These are phyloP conservation scores for Pheucticus melanocephalus DNA, from an alignment of 2,113 vertebrate species.

Conservation along the genomic window DNA sequence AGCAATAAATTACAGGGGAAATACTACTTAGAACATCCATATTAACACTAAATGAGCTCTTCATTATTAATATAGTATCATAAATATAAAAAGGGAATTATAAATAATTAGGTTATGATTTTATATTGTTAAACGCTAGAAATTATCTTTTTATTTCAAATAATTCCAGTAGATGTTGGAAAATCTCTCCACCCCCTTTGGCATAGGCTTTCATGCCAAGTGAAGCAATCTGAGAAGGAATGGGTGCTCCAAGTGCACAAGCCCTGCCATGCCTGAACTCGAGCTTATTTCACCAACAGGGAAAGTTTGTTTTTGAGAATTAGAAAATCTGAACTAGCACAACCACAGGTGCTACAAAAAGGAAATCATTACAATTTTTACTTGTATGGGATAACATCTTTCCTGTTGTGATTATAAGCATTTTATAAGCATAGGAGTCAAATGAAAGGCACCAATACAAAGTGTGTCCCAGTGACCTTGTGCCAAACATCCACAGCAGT, in stretches of 20 bases:
- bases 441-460: neutral
- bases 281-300: neutral
- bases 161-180: neutral
- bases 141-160: slow-evolving; percentile 25
- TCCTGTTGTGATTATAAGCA: neutral
- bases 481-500: neutral
- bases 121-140: slow-evolving; percentile 41
- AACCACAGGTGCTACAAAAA: neutral
- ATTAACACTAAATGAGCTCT: slow-evolving; percentile 62
- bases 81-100: slow-evolving; percentile 54
- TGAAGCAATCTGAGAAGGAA: neutral
- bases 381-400: neutral
- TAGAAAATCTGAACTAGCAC: neutral
- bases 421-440: neutral
- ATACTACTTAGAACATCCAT: slow-evolving; percentile 28
- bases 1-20: slow-evolving; percentile 62
- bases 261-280: neutral
- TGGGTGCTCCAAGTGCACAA: neutral
- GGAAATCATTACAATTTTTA: neutral
- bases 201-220: neutral
- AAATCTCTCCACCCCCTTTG: neutral
- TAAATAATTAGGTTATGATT: slow-evolving; percentile 50
- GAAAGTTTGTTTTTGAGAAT: neutral
- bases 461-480: neutral
- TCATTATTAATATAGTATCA: slow-evolving; percentile 58